Conservation (phyloP, 1,140 invertebrate species). For the Catajapyx aquilonaris region DNA sequence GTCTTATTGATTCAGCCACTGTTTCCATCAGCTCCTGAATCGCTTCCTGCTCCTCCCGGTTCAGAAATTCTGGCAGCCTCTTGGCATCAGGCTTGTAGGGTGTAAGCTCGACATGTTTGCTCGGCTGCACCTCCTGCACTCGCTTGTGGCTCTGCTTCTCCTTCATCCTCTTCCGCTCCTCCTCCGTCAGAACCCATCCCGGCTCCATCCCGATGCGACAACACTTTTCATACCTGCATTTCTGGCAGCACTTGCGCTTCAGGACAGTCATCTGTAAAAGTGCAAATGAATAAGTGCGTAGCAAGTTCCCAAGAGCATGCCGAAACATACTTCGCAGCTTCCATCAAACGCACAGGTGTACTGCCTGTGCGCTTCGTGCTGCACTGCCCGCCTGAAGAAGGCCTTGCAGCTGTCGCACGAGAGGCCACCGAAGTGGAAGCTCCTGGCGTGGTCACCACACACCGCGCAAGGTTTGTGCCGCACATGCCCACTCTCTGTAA, state of each 20-base stretch:
- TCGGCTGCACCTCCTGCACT: not conserved
- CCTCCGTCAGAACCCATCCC: conserved; percentile 25
- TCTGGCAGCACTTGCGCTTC: conserved; percentile 17
- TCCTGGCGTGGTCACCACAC: conserved; percentile 20
- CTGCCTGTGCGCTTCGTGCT: conserved; percentile 16
- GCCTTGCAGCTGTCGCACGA: conserved; percentile 23
- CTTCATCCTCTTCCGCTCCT: conserved; percentile 19
- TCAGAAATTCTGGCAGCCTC: not conserved
- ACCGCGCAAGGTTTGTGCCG: conserved; percentile 21
- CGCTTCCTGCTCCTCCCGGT: conserved; percentile 1
- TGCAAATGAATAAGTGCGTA: no score
- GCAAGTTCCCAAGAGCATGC: no score
- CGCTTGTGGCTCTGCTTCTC: conserved; percentile 7
- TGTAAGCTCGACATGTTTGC: not conserved
- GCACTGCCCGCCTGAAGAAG: conserved; percentile 21
- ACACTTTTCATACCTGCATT: conserved; percentile 23
- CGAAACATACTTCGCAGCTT: no score
- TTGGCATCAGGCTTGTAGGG: not conserved
- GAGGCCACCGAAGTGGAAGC: conserved; percentile 21
- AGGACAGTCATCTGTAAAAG: conserved; percentile 18
- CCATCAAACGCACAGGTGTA: conserved; percentile 19
- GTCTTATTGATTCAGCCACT: conserved; percentile 11
- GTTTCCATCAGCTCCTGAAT: not conserved
- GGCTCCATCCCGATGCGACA: conserved; percentile 24
- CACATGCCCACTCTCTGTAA: no score